A percentile compares a stretch with the other conserved stretches of the same genome.
phyloP scores from a whole-genome alignment of 2,888 invertebrate genomes.

The Metellina segmentata region DNA sequence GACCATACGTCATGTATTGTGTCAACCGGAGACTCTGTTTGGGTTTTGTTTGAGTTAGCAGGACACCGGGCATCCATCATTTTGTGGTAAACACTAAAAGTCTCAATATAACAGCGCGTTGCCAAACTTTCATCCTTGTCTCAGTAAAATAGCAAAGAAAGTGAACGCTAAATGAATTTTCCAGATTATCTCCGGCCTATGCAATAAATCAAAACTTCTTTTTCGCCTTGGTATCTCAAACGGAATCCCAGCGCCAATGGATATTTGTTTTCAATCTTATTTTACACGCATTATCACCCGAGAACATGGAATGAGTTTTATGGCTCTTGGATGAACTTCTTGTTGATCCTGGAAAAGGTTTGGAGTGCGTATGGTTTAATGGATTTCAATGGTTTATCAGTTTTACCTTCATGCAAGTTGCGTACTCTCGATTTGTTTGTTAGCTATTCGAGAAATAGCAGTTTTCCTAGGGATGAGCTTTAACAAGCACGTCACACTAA shows the following conservation, averaged over 20 bases:
- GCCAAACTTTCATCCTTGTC: conserved; percentile 42
- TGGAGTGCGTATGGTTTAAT: neutral
- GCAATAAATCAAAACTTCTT: conserved; percentile 49
- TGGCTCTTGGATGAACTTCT: neutral
- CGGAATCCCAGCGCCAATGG: conserved; percentile 8
- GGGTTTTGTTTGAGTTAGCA: conserved; percentile 19
- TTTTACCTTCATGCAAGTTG: neutral
- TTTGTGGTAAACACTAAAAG: conserved; percentile 61
- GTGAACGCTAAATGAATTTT: conserved; percentile 50
- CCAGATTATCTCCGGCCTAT: conserved; percentile 24
- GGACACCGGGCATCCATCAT: conserved; percentile 63
- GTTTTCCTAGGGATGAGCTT: too few relatives aligned
- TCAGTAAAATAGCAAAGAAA: conserved; percentile 30
- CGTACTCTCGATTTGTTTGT: too few relatives aligned
- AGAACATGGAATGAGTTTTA: conserved; percentile 4
- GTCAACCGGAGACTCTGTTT: conserved; percentile 59
- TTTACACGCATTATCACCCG: conserved; percentile 23
- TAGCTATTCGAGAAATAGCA: too few relatives aligned
- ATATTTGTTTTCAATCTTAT: conserved; percentile 45
- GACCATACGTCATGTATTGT: conserved; percentile 71
- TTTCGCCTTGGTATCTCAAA: neutral
- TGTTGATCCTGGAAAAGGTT: neutral
- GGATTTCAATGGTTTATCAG: neutral
- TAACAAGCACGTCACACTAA: too few relatives aligned
- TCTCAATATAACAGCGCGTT: conserved; percentile 54